phyloP scores from a whole-genome alignment of 2,888 invertebrate species.

The Blastobasis lacticolella region DNA sequence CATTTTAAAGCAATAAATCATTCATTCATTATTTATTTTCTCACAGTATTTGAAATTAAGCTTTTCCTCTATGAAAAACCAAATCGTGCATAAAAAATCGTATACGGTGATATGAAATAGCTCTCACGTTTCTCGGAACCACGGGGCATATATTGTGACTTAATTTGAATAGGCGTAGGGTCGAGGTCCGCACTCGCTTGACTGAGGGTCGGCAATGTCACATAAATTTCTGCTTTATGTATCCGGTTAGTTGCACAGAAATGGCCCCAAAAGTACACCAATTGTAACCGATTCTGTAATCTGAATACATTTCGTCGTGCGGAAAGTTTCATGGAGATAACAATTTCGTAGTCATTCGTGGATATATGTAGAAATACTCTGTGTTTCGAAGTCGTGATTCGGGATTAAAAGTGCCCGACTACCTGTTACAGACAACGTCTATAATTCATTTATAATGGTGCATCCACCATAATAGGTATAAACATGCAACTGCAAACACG shows the following conservation, averaged over 20 bases:
- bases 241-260: constrained; percentile 24
- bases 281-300: neutral
- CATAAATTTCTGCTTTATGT: constrained; percentile 51
- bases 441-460: too few relatives aligned
- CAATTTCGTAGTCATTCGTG: too few relatives aligned
- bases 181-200: constrained; percentile 26
- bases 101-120: constrained; percentile 36
- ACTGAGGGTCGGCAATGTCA: constrained; percentile 45
- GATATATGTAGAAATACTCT: too few relatives aligned
- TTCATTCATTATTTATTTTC: too few relatives aligned
- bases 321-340: neutral
- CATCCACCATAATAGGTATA: too few relatives aligned
- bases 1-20: too few relatives aligned
- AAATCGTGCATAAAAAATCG: constrained; percentile 43
- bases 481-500: too few relatives aligned
- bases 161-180: constrained; percentile 52
- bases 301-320: neutral
- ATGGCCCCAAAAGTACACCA: too few relatives aligned
- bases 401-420: too few relatives aligned
- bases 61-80: constrained; percentile 23
- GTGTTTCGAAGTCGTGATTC: too few relatives aligned
- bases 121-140: constrained; percentile 7
- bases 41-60: constrained; percentile 13
- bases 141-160: constrained; percentile 30
- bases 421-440: too few relatives aligned